Conservation (phyloP, 1,140 invertebrate species). For the Melanaphis sacchari region DNA sequence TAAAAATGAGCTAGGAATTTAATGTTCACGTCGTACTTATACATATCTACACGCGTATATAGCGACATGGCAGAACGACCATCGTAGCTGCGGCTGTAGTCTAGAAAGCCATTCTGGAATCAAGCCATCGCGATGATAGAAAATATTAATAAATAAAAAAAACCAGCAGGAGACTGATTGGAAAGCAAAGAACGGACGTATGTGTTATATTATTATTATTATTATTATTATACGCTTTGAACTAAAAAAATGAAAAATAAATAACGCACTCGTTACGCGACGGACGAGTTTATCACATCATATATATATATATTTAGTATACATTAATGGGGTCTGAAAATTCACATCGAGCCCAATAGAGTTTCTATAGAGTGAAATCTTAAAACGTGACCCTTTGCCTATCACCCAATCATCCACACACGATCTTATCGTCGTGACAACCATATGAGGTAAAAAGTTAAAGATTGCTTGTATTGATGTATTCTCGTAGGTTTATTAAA, state of each 20-base stretch:
- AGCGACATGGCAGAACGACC: neutral
- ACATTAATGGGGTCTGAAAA: neutral
- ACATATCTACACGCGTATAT: neutral
- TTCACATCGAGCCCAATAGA: too few relatives aligned
- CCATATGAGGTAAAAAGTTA: too few relatives aligned
- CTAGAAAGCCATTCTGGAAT: constrained; percentile 52
- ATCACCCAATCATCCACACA: too few relatives aligned
- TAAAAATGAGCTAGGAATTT: neutral
- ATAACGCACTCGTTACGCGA: neutral
- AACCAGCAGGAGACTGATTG: constrained; percentile 51
- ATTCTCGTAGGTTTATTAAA: too few relatives aligned
- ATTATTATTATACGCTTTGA: neutral
- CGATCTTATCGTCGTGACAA: too few relatives aligned
- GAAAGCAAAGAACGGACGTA: constrained; percentile 41
- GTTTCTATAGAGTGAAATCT: too few relatives aligned
- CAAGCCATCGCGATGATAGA: constrained; percentile 42
- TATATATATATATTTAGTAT: neutral
- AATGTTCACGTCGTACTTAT: neutral
- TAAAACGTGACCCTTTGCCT: too few relatives aligned
- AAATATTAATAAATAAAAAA: constrained; percentile 38
- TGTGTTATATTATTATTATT: constrained; percentile 20
- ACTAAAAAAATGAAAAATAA: neutral
- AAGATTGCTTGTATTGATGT: too few relatives aligned
- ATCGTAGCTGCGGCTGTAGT: neutral
- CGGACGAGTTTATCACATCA: neutral